Conservation (phyloP, 2,797 vertebrate species). For the Lagorchestes hirsutus region DNA sequence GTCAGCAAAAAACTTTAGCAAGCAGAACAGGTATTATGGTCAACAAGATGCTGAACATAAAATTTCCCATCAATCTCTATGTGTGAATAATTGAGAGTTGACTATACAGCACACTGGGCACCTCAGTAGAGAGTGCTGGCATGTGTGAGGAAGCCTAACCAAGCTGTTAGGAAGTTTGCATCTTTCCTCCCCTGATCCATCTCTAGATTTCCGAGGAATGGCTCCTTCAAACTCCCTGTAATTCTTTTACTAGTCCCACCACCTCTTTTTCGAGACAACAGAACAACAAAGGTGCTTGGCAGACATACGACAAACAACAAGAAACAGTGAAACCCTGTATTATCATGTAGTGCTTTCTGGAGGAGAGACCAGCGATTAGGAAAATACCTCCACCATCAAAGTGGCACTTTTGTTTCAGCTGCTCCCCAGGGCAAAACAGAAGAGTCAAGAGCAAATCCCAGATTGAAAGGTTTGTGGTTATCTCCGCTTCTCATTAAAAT, state of each 20-base stretch:
- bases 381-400: slow-evolving; percentile 63
- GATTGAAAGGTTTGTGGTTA: slow-evolving; percentile 69
- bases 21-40: slow-evolving; percentile 31
- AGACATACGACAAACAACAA: background rate
- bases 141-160: background rate
- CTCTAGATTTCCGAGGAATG: slow-evolving; percentile 30
- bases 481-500: slow-evolving; percentile 58
- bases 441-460: slow-evolving; percentile 60
- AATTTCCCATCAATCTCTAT: background rate
- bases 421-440: slow-evolving; percentile 68
- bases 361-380: slow-evolving; percentile 64
- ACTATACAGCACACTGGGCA: slow-evolving; percentile 27
- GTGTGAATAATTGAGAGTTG: background rate
- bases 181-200: background rate
- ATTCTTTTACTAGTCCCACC: slow-evolving; percentile 1
- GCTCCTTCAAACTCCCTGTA: background rate
- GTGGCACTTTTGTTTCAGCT: slow-evolving; percentile 73
- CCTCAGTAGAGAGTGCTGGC: slow-evolving; percentile 6
- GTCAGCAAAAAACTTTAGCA: slow-evolving; percentile 16
- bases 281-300: slow-evolving; percentile 46
- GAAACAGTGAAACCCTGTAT: slow-evolving; percentile 58
- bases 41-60: background rate
- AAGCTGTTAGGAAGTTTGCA: background rate
- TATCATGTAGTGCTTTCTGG: slow-evolving; percentile 49
- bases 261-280: slow-evolving; percentile 34